Evolutionary conservation across 2,888 invertebrate genomes (phyloP).

Genomic region (Tinea semifulvella): DNA sequence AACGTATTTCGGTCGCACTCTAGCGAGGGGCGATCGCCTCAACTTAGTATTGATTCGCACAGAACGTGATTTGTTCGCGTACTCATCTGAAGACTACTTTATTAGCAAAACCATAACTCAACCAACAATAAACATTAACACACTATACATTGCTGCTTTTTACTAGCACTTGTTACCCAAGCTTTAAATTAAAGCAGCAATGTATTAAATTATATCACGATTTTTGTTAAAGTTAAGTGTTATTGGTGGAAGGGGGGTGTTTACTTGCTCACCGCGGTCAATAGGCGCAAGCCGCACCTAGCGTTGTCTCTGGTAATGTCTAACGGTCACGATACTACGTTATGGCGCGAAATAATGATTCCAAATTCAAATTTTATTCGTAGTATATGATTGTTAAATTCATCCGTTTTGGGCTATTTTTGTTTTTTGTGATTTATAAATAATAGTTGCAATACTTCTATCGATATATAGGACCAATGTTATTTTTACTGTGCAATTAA

Average conservation of each 20-base stretch:
- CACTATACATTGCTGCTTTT: constrained; percentile 27
- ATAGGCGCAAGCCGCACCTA: constrained; percentile 57
- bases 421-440: too few relatives aligned
- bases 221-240: constrained; percentile 1
- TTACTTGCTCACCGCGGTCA: constrained; percentile 60
- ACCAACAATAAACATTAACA: constrained; percentile 9
- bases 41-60: constrained; percentile 68
- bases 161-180: neutral
- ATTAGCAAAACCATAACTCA: neutral
- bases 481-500: too few relatives aligned
- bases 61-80: constrained; percentile 66
- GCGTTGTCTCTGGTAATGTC: constrained; percentile 54
- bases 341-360: too few relatives aligned
- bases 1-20: too few relatives aligned
- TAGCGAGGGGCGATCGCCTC: constrained; percentile 64
- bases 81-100: constrained; percentile 54
- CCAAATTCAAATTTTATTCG: too few relatives aligned
- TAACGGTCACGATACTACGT: constrained; percentile 46
- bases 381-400: too few relatives aligned
- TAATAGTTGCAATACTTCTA: too few relatives aligned
- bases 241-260: constrained; percentile 41
- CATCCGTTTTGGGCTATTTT: too few relatives aligned
- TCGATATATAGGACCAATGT: too few relatives aligned
- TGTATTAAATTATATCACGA: neutral
- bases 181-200: neutral